Conservation (phyloP, 2,888 invertebrate genomes). For the Hymenopus coronatus region DNA sequence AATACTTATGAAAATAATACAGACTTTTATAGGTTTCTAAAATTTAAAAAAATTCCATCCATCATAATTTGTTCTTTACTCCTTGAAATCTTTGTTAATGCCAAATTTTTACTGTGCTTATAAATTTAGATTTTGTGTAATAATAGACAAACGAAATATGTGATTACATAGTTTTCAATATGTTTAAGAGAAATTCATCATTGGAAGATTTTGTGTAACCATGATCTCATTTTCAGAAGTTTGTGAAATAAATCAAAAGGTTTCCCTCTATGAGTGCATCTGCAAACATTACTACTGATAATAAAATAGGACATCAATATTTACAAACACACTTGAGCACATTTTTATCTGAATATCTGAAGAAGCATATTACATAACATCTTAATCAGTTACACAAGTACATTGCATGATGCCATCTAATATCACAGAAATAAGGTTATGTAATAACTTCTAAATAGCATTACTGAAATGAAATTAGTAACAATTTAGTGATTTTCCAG, state of each 20-base stretch:
- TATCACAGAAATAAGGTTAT: background rate
- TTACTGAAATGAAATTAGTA: no score
- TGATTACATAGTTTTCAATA: background rate
- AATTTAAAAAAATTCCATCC: no score
- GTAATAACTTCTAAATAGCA: background rate
- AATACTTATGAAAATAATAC: no score
- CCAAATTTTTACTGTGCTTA: no score
- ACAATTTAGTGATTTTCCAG: no score
- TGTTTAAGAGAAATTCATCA: background rate
- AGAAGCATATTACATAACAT: background rate
- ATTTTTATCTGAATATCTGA: background rate
- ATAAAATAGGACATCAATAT: background rate
- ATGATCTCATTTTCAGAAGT: background rate
- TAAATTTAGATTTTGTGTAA: no score
- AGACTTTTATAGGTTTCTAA: no score
- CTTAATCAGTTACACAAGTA: background rate
- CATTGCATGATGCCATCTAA: background rate
- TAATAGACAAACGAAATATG: no score
- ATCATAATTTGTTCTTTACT: no score
- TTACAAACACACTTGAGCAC: background rate
- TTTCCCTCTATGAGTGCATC: background rate
- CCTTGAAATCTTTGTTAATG: no score
- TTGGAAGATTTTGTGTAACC: background rate
- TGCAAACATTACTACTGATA: background rate
- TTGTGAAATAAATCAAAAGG: background rate